These are phyloP conservation scores for Opisthocomus hoazin DNA, from an alignment of 2,113 vertebrate genomes.

Conservation along the genomic window DNA sequence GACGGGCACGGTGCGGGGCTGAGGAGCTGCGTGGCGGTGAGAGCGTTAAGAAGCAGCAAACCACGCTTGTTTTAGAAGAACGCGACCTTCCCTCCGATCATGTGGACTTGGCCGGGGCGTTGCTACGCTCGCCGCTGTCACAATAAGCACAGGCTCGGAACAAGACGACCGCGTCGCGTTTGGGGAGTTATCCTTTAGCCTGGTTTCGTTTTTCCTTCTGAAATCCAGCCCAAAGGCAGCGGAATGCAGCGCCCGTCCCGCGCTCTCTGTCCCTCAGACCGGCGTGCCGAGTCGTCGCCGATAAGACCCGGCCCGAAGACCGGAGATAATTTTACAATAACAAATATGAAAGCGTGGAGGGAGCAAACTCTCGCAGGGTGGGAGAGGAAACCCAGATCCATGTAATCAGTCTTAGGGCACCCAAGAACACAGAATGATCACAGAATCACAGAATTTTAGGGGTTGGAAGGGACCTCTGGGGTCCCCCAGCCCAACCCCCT, in stretches of 20 bases:
- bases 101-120: background rate
- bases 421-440: too few relatives aligned
- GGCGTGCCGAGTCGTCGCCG: background rate
- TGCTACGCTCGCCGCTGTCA: background rate
- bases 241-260: background rate
- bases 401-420: too few relatives aligned
- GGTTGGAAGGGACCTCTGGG: too few relatives aligned
- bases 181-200: background rate
- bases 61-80: background rate
- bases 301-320: background rate
- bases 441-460: too few relatives aligned
- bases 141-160: background rate
- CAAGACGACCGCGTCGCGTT: background rate
- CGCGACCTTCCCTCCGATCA: background rate
- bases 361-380: background rate
- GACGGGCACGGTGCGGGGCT: accelerated
- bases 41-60: background rate
- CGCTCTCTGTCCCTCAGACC: accelerated
- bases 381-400: background rate
- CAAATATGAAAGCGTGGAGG: background rate
- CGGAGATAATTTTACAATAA: background rate
- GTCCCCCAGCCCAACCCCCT: too few relatives aligned
- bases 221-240: background rate
- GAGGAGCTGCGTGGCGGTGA: accelerated
- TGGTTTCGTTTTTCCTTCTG: background rate